Evolutionary conservation across 2,113 vertebrate species (phyloP).

Genomic region (Geothlypis trichas): DNA sequence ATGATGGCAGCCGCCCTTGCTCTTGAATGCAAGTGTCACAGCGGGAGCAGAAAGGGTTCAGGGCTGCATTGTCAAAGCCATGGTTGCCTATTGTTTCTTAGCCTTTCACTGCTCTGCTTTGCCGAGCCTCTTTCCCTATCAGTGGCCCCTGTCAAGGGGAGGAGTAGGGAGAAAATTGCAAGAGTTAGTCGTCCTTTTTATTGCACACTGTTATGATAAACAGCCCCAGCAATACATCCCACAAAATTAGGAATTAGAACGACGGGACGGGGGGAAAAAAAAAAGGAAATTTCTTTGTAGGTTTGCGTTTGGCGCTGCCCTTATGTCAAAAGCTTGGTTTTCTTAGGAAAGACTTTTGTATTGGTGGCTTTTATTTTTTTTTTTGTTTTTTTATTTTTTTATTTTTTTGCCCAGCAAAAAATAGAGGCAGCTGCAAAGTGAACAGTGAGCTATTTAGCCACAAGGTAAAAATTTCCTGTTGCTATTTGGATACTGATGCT

Average conservation of each 20-base stretch:
- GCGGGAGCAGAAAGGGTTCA: slow-evolving; percentile 69
- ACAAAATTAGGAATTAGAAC: slow-evolving; percentile 67
- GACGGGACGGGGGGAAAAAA: neutral
- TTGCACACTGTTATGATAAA: slow-evolving; percentile 74
- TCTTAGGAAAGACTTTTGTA: slow-evolving; percentile 57
- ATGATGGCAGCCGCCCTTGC: slow-evolving; percentile 71
- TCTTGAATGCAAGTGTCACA: slow-evolving; percentile 76
- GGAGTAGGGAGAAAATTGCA: slow-evolving; percentile 73
- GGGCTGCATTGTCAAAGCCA: slow-evolving; percentile 77
- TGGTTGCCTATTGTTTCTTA: slow-evolving; percentile 75
- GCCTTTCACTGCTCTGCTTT: slow-evolving; percentile 68
- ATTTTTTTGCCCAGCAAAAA: slow-evolving; percentile 51
- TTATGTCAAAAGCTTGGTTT: slow-evolving; percentile 64
- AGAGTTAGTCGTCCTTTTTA: slow-evolving; percentile 69
- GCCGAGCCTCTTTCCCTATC: slow-evolving; percentile 69
- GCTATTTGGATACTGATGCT: slow-evolving; percentile 58
- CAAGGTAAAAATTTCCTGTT: slow-evolving; percentile 62
- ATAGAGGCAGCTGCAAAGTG: slow-evolving; percentile 66
- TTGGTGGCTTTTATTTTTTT: slow-evolving; percentile 23
- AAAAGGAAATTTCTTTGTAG: slow-evolving; percentile 13
- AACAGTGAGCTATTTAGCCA: slow-evolving; percentile 60
- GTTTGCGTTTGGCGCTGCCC: slow-evolving; percentile 45
- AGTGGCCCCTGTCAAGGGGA: slow-evolving; percentile 73
- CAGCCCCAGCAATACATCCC: slow-evolving; percentile 67
- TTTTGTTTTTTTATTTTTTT: neutral